Evolutionary conservation across 2,797 vertebrate species (phyloP).

Genomic region (Thalassophryne amazonica): DNA sequence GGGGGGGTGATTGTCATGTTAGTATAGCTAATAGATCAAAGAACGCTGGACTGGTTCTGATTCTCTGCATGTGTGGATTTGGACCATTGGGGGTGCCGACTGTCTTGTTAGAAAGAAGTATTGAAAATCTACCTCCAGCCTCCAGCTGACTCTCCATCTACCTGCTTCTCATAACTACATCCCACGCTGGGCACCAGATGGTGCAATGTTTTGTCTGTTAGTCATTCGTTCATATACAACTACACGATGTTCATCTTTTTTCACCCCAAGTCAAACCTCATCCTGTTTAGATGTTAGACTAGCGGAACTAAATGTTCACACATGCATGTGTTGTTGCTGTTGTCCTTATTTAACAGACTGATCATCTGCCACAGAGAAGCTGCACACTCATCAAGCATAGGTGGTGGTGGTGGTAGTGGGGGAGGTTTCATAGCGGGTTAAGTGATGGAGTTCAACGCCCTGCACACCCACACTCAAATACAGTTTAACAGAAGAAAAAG

Average conservation of each 20-base stretch:
- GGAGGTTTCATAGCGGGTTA: no score
- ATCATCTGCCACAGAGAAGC: background rate
- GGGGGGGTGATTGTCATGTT: background rate
- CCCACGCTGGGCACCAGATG: slow-evolving; percentile 22
- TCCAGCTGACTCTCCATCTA: slow-evolving; percentile 4
- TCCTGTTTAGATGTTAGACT: no score
- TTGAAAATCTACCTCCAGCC: background rate
- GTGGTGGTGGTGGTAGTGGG: no score
- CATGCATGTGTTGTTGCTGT: background rate
- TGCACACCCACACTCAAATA: background rate
- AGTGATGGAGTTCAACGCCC: slow-evolving; percentile 8
- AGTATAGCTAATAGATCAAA: background rate
- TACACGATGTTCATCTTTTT: background rate
- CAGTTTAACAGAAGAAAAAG: background rate
- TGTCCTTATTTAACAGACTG: slow-evolving; percentile 3
- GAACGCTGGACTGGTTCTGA: background rate
- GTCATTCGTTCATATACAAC: no score
- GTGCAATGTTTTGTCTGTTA: background rate
- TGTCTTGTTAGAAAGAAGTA: slow-evolving; percentile 13
- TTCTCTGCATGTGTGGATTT: slow-evolving; percentile 1
- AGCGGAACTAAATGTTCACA: no score
- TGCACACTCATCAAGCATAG: background rate
- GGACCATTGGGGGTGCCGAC: background rate
- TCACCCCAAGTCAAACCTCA: background rate
- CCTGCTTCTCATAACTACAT: slow-evolving; percentile 11